These are phyloP conservation scores for Gobio gobio DNA, from an alignment of 2,113 vertebrate species.

Conservation along the genomic window DNA sequence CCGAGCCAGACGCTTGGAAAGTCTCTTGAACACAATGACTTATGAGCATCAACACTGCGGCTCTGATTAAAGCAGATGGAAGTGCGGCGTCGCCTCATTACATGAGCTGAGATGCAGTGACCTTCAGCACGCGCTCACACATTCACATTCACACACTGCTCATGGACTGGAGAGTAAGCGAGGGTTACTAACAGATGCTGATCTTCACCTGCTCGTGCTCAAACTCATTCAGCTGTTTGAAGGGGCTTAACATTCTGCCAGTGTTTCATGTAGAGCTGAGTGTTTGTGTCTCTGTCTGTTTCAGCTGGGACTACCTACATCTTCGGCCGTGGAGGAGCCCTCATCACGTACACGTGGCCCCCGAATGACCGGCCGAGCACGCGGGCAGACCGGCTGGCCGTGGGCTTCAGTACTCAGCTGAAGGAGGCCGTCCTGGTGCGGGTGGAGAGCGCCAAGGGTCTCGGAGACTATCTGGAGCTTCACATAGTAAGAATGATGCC, in stretches of 20 bases:
- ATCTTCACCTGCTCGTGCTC: not conserved
- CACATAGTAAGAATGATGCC: slow-evolving; percentile 84
- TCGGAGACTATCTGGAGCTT: slow-evolving; percentile 91
- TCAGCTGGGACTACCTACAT: slow-evolving; percentile 95
- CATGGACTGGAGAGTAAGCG: not conserved
- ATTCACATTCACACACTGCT: not conserved
- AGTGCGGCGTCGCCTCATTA: not conserved
- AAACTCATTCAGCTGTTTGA: not conserved
- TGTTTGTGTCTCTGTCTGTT: not conserved
- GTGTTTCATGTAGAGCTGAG: not conserved
- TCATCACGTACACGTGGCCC: slow-evolving; percentile 94
- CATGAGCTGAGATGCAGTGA: not conserved
- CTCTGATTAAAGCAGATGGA: slow-evolving; percentile 10
- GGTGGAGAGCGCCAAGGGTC: slow-evolving; percentile 90
- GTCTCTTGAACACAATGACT: not conserved
- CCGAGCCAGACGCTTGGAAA: not conserved
- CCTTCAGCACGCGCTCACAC: not conserved
- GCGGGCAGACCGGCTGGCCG: slow-evolving; percentile 91
- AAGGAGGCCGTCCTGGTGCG: slow-evolving; percentile 88
- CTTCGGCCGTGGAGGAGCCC: slow-evolving; percentile 90
- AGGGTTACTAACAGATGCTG: not conserved
- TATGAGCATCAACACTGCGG: not conserved
- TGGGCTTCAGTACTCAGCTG: slow-evolving; percentile 94
- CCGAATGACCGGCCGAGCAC: slow-evolving; percentile 94
- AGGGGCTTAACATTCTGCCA: not conserved